phyloP scores from a whole-genome alignment of 2,797 vertebrate species.

The Micrastur ruficollis region DNA sequence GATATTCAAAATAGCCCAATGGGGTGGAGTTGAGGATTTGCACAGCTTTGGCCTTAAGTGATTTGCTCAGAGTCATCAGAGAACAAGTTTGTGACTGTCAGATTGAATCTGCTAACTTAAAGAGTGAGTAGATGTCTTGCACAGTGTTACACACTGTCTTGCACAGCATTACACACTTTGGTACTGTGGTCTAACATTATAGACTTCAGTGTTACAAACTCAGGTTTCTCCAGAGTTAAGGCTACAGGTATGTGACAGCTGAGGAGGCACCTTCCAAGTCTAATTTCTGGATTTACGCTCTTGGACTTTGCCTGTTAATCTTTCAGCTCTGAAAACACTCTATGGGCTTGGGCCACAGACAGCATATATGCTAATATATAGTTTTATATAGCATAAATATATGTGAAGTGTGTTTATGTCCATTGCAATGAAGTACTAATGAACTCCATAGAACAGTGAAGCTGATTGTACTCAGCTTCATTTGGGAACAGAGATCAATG shows the following conservation, averaged over 20 bases:
- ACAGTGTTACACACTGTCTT: background rate
- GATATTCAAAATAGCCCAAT: background rate
- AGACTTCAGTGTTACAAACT: background rate
- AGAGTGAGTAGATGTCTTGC: background rate
- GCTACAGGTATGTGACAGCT: background rate
- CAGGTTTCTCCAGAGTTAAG: background rate
- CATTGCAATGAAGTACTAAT: background rate
- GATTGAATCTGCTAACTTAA: background rate
- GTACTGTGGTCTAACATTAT: background rate
- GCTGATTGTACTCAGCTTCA: background rate
- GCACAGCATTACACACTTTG: background rate
- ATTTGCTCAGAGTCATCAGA: background rate
- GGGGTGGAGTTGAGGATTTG: background rate
- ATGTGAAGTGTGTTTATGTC: background rate
- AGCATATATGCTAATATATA: rapidly evolving
- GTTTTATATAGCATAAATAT: background rate
- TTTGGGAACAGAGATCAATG: background rate
- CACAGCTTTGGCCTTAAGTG: background rate
- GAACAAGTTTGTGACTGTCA: background rate
- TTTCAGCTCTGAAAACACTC: background rate
- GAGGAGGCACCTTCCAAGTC: background rate
- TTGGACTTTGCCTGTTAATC: background rate
- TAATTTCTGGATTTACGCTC: background rate
- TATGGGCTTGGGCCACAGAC: background rate
- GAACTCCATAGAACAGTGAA: background rate